A percentile compares a stretch with the other conserved stretches of the same genome.
Conservation (phyloP, 2,113 vertebrate species). For the Saccopteryx bilineata region DNA sequence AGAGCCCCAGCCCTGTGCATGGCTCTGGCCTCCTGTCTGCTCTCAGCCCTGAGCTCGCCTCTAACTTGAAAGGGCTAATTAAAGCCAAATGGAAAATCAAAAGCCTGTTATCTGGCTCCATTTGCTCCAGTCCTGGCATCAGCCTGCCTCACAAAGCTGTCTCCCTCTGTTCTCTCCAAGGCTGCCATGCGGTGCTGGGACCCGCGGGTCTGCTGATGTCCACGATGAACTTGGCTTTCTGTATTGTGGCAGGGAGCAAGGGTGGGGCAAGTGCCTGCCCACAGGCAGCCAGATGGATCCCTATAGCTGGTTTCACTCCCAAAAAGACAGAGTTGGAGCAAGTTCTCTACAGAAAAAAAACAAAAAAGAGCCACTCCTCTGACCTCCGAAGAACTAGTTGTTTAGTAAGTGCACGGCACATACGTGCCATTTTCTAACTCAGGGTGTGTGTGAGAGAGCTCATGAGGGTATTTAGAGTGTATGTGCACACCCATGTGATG, state of each 20-base stretch:
- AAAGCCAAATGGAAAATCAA: constrained; percentile 86
- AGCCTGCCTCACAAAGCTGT: constrained; percentile 52
- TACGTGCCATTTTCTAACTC: neutral
- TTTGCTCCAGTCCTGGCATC: constrained; percentile 60
- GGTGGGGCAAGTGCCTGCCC: neutral
- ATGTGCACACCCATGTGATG: neutral
- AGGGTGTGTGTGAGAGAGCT: neutral
- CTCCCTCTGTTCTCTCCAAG: constrained; percentile 68
- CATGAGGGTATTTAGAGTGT: neutral
- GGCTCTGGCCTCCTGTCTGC: constrained; percentile 76
- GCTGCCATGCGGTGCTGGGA: neutral
- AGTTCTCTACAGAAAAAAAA: neutral
- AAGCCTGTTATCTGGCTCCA: constrained; percentile 79
- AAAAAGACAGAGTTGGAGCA: neutral
- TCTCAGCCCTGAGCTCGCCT: constrained; percentile 81
- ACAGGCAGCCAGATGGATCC: neutral
- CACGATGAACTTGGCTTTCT: constrained; percentile 57
- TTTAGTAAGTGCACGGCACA: neutral
- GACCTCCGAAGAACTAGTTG: neutral
- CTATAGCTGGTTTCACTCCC: neutral
- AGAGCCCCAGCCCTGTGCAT: constrained; percentile 1
- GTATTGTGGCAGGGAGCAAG: constrained; percentile 1
- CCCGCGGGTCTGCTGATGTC: constrained; percentile 21
- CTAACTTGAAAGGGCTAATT: constrained; percentile 88
- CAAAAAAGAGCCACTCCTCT: neutral